A percentile compares a stretch with the other conserved stretches of the same genome.
Conservation (phyloP, 2,797 vertebrate genomes). For the Pteronotus mesoamericanus region DNA sequence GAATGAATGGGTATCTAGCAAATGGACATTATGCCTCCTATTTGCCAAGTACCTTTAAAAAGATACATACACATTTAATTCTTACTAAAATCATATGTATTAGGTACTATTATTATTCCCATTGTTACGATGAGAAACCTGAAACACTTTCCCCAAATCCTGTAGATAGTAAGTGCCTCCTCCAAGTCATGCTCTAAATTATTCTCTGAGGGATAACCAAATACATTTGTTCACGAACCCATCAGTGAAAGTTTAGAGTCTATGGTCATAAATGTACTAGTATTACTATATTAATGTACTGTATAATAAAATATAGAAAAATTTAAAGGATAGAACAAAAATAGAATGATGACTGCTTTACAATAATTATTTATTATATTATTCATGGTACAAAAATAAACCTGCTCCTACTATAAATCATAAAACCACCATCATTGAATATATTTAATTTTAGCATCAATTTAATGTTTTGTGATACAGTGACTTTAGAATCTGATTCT, state of each 20-base stretch:
- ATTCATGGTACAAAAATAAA: background rate
- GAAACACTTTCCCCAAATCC: background rate
- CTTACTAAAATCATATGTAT: background rate
- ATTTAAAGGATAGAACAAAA: background rate
- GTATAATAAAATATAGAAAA: background rate
- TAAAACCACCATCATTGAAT: background rate
- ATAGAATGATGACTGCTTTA: background rate
- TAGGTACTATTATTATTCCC: background rate
- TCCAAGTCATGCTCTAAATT: background rate
- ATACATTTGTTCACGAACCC: background rate
- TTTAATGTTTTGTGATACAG: background rate
- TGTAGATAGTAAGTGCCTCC: background rate
- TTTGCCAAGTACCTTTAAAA: background rate
- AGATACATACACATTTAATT: background rate
- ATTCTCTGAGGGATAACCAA: background rate
- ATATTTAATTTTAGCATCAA: background rate
- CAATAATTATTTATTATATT: background rate
- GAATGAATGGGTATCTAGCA: background rate
- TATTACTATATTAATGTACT: background rate
- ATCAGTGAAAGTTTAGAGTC: background rate
- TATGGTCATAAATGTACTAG: background rate
- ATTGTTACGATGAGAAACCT: background rate
- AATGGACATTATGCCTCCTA: background rate
- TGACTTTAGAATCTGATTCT: background rate
- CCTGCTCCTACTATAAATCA: background rate